Conservation (phyloP, 2,888 invertebrate genomes). For the Anarsia innoxiella region DNA sequence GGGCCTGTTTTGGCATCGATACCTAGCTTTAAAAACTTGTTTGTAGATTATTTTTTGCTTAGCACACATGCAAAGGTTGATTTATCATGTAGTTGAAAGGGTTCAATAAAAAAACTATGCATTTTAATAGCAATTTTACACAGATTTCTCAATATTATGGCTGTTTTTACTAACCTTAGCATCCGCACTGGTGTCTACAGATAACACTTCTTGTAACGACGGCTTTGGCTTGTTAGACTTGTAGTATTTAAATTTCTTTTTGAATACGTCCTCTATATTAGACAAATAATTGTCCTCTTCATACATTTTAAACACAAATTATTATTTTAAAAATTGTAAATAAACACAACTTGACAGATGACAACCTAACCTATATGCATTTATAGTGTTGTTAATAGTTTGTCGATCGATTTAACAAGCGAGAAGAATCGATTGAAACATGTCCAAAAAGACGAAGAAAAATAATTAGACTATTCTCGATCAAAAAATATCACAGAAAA, state of each 20-base stretch:
- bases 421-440: too few relatives aligned
- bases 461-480: too few relatives aligned
- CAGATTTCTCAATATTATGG: too few relatives aligned
- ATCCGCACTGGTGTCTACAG: slow-evolving; percentile 44
- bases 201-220: slow-evolving; percentile 77
- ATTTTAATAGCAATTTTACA: too few relatives aligned
- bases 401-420: too few relatives aligned
- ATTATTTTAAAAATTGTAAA: slow-evolving; percentile 1
- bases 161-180: slow-evolving; percentile 36
- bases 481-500: too few relatives aligned
- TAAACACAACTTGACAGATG: neutral
- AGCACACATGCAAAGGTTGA: too few relatives aligned
- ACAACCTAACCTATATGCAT: neutral
- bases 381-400: neutral
- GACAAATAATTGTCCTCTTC: neutral
- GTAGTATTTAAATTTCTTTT: slow-evolving; percentile 85
- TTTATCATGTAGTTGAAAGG: neutral
- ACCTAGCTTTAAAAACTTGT: too few relatives aligned
- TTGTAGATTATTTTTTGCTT: too few relatives aligned
- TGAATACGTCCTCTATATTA: slow-evolving; percentile 63
- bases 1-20: too few relatives aligned
- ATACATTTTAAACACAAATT: slow-evolving; percentile 1
- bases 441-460: too few relatives aligned
- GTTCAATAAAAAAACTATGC: neutral
- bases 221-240: slow-evolving; percentile 81